Evolutionary conservation across 2,113 vertebrate genomes (phyloP).

Genomic region (Megatriorchis doriae): DNA sequence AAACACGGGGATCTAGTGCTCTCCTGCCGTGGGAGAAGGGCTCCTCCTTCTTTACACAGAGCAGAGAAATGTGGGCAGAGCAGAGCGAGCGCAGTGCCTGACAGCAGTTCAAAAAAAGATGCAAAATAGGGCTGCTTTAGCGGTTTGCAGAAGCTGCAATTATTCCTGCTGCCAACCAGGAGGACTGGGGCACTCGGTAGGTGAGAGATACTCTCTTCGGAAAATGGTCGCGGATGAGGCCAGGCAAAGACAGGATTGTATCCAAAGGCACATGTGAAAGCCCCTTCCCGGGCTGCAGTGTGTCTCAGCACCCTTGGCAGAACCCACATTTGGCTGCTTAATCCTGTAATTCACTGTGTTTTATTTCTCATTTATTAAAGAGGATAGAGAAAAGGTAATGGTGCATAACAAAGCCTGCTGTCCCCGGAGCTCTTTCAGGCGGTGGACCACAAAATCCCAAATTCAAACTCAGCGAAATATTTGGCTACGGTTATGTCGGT

Average conservation of each 20-base stretch:
- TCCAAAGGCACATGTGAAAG: background rate
- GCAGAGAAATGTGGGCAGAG: background rate
- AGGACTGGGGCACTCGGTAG: background rate
- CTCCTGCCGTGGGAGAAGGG: background rate
- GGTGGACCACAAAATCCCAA: background rate
- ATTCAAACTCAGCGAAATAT: background rate
- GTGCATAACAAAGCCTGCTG: background rate
- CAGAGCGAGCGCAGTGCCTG: fast-evolving
- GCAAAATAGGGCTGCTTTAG: background rate
- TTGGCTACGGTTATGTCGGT: background rate
- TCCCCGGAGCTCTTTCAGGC: background rate
- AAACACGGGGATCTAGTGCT: background rate
- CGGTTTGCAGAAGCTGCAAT: background rate
- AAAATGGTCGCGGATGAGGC: background rate
- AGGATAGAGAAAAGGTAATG: background rate
- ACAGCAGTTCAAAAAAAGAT: background rate
- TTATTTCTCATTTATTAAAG: background rate
- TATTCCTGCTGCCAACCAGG: background rate
- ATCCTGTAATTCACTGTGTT: background rate
- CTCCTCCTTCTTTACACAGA: background rate
- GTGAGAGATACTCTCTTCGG: background rate
- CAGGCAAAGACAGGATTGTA: background rate
- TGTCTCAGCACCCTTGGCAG: background rate
- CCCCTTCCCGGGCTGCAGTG: background rate
- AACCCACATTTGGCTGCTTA: background rate